These are phyloP conservation scores for Luffia ferchaultella DNA, from an alignment of 2,888 invertebrate genomes.

Conservation along the genomic window DNA sequence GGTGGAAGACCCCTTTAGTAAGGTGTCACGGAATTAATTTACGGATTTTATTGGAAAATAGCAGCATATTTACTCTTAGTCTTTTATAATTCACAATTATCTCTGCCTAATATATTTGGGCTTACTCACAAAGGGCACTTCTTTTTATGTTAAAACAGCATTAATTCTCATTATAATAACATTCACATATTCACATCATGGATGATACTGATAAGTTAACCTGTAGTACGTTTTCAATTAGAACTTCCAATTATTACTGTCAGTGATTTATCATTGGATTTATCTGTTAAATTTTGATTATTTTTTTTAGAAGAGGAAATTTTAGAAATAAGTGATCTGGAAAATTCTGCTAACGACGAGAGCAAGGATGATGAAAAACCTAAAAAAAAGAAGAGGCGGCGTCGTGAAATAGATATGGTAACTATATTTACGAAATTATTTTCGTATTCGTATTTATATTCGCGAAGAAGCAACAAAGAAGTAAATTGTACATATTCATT, in stretches of 20 bases:
- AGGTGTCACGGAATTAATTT: too few species aligned
- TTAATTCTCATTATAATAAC: not conserved
- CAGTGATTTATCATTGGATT: too few species aligned
- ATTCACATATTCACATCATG: not conserved
- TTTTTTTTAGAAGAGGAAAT: constrained; percentile 41
- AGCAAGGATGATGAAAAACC: constrained; percentile 41
- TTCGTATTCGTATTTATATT: not conserved
- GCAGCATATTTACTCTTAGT: too few species aligned
- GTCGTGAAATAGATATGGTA: constrained; percentile 57
- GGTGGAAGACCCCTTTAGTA: too few species aligned
- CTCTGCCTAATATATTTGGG: too few species aligned
- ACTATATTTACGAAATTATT: constrained; percentile 5
- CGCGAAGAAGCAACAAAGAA: not conserved
- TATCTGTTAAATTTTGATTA: too few species aligned
- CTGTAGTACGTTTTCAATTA: not conserved
- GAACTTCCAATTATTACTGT: not conserved
- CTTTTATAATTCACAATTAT: too few species aligned
- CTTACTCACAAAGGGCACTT: too few species aligned
- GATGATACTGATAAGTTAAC: not conserved
- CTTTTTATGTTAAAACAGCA: not conserved
- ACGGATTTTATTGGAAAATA: too few species aligned
- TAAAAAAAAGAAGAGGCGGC: constrained; percentile 40
- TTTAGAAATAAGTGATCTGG: constrained; percentile 51
- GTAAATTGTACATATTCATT: not conserved
- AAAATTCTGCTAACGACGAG: constrained; percentile 49